Evolutionary conservation across 2,797 vertebrate species (phyloP).

Genomic region (Accipiter fasciatus): DNA sequence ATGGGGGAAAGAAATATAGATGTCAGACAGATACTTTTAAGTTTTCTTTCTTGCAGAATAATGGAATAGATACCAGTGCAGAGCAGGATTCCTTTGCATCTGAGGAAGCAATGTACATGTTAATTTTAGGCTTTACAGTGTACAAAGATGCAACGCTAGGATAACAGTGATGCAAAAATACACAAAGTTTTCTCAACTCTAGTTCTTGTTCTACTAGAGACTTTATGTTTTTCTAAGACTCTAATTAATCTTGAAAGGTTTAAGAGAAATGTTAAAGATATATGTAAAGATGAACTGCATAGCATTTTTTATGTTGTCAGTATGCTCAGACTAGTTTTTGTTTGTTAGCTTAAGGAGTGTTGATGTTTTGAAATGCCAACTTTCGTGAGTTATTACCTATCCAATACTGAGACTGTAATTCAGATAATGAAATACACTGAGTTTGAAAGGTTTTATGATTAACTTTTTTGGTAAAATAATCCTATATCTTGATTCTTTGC

Average conservation of each 20-base stretch:
- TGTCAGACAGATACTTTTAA: background rate
- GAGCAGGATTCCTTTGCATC: fast-evolving
- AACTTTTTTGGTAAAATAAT: background rate
- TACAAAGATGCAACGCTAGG: background rate
- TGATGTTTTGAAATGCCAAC: background rate
- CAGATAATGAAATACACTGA: background rate
- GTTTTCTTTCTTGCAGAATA: background rate
- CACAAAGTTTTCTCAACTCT: background rate
- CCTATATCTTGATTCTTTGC: background rate
- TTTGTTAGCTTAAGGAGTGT: background rate
- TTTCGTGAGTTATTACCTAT: background rate
- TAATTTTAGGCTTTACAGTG: background rate
- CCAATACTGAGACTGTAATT: background rate
- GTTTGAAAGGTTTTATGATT: background rate
- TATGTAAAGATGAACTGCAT: background rate
- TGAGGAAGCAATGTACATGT: background rate
- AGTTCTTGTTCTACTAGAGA: background rate
- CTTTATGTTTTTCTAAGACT: background rate
- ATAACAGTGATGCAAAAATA: background rate
- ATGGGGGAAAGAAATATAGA: background rate
- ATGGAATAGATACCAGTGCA: background rate
- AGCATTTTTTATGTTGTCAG: background rate
- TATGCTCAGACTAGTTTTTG: background rate
- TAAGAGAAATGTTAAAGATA: background rate
- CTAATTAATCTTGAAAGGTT: background rate